Evolutionary conservation across 2,888 invertebrate species (phyloP), one percentile per base, ranked within the genome.

Genomic region (Apotomis betuletana): DNA sequence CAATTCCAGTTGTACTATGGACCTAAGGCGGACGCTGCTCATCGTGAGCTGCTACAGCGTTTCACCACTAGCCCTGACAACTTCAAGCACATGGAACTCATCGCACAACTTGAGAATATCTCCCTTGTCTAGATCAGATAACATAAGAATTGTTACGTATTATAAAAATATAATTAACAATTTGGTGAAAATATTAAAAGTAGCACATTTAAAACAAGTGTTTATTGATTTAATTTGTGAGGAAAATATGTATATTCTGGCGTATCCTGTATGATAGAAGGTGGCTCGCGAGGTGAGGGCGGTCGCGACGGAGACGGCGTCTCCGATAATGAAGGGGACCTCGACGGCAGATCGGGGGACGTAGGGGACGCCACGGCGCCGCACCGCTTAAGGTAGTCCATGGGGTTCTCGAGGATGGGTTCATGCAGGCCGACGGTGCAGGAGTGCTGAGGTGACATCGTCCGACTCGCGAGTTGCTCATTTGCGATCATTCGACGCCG

Each of bases 1-100:
- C 96, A 98, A 85, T 90, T 98, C 74, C 97, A 97, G 85, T 91
- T 98, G 88, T 98, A 97, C 88, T 98, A 97, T 85, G 94, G 94
- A 63, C 95, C 95, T 63, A 95, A 95, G 77, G 94, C 95, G 67
- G 95, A 96, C 83, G 85, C 93, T 12, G 90, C 90, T 5, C 96
- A 96, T 83, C 82, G 94, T 0, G 86, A 94, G 60, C 85, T 98
- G 55, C 84, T 98, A 72, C 92, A 96, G 76, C 91, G 84, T 4
- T 98, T 98, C 77, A 96, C 95, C 0, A 90, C 94, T 54, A 91
- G 89, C 59, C 97, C 98, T 0, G 94, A 96, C 77, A 93, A 94
- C 65, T 98, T 98, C 83, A 96, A 96, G 79, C 97, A 98, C 80
- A 96, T 95, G 95, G 97, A 97, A 84, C 92, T 98, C 15, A 95